Base-by-base conservation (phyloP, 2,888 invertebrate genomes). In the Chrysomela aeneicollis region DNA sequence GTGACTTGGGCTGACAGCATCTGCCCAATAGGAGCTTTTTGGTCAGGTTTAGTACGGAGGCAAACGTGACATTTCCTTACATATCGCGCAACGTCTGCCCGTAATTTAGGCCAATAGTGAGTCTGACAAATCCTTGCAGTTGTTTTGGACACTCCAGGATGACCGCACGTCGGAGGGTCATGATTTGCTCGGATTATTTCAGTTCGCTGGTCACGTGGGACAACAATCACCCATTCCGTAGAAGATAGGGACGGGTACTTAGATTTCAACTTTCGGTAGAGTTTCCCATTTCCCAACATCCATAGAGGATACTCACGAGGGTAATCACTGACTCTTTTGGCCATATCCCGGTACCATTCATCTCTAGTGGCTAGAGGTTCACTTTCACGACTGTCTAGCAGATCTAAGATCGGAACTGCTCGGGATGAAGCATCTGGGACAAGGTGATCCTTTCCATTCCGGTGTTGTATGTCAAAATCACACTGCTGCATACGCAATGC, bases 41-140 rank as follows among this genome's bases (percentile, higher is more conserved):
- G 66, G 17, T 69, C 70, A 1, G 68, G 55, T 58, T 75, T 74
- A 46, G 59, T 53, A 6, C 55, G 51, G 3, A 64, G 47, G 59
- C 76, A 76, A 6, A 55, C 47, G 0, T 17, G n/a, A 67, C 75
- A 76, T n/a, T 55, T 47, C 3, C 59, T 17, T 3, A 76, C 65
- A 54, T 71, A 75, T 10, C 53, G 32, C 6, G 67, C 61, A 4
- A 76, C 64, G 57, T 74, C 72, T 0, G 19, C 21, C 6, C 47
- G 26, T 62, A 74, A 67, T 21, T 63, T 69, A 1, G 76, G 75
- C 75, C 74, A 76, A 49, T 69, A 74, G 61, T 69, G 72, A 2
- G 12, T 22, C n/a, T 15, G 3, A 15, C 54, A 50, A 19, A 72
- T 26, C 21, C 66, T 19, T 21, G 42, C 37, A 19, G 60, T 55